Evolutionary conservation across 2,888 invertebrate genomes (phyloP).

Genomic region (Volucella inflata): DNA sequence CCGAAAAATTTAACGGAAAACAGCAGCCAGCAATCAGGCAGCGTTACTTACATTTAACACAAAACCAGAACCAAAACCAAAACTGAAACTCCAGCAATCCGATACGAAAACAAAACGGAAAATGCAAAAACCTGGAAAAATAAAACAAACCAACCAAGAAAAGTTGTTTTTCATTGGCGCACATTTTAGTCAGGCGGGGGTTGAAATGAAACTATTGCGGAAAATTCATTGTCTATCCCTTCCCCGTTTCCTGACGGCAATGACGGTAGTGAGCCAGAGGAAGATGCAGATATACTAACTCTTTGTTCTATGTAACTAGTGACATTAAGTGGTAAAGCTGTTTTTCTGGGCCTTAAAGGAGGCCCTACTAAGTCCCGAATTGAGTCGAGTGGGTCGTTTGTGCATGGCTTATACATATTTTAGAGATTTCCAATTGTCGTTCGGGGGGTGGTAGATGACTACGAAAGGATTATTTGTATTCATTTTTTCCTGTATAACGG

Average conservation of each 20-base stretch:
- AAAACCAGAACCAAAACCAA: slow-evolving; percentile 6
- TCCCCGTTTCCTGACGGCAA: not conserved
- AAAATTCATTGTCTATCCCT: slow-evolving; percentile 9
- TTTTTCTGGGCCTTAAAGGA: not conserved
- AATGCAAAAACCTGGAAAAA: not conserved
- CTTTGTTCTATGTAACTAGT: no score
- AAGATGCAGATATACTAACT: no score
- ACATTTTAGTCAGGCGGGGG: not conserved
- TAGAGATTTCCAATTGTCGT: not conserved
- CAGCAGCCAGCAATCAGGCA: slow-evolving; percentile 64
- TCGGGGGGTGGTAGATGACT: not conserved
- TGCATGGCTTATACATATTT: slow-evolving; percentile 25
- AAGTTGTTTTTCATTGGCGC: not conserved
- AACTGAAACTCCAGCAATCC: not conserved
- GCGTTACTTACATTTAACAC: slow-evolving; percentile 25
- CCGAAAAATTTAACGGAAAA: slow-evolving; percentile 57
- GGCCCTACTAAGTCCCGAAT: no score
- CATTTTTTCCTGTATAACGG: slow-evolving; percentile 23
- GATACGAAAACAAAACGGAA: not conserved
- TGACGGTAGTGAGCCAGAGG: no score
- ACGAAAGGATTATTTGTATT: not conserved
- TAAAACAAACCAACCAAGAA: not conserved
- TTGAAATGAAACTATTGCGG: not conserved
- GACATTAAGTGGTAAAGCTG: slow-evolving; percentile 28
- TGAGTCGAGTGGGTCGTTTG: not conserved